A percentile compares a stretch with the other conserved stretches of the same genome.
These are phyloP conservation scores for Actinostola sp. DNA, from an alignment of 92 coral and sea anemone genomes.

Conservation along the genomic window DNA sequence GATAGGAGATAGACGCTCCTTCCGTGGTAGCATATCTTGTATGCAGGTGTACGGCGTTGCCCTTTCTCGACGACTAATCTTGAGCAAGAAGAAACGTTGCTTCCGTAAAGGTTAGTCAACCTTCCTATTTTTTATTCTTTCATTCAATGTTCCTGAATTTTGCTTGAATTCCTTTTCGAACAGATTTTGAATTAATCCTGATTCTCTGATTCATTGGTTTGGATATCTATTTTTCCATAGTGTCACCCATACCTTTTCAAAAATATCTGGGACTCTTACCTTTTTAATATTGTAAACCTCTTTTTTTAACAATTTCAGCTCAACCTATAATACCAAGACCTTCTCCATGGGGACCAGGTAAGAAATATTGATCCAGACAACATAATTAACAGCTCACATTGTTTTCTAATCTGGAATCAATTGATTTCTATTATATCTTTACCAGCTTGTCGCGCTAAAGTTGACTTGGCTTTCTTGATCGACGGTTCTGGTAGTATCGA, in stretches of 20 bases:
- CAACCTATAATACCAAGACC: constrained; percentile 6
- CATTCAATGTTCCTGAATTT: background rate
- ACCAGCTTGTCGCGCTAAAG: constrained; percentile 51
- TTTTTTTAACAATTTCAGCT: background rate
- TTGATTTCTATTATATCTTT: no score
- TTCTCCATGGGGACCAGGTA: constrained; percentile 21
- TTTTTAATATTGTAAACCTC: no score
- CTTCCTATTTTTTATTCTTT: background rate
- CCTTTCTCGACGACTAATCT: constrained; percentile 41
- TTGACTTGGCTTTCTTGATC: constrained; percentile 70
- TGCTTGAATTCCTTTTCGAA: no score
- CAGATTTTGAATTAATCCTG: background rate
- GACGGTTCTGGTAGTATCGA: constrained; percentile 90
- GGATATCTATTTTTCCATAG: no score
- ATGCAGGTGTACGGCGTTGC: constrained; percentile 71
- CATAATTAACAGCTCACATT: no score
- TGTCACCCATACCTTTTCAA: no score
- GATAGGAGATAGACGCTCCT: constrained; percentile 59
- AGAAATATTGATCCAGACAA: no score
- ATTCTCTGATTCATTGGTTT: background rate
- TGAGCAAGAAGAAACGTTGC: constrained; percentile 58
- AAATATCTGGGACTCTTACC: no score
- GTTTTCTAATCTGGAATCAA: no score
- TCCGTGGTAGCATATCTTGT: constrained; percentile 71
- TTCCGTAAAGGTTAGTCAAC: constrained; percentile 63